phyloP scores from a whole-genome alignment of 2,113 vertebrate species.

The Podarcis raffonei region DNA sequence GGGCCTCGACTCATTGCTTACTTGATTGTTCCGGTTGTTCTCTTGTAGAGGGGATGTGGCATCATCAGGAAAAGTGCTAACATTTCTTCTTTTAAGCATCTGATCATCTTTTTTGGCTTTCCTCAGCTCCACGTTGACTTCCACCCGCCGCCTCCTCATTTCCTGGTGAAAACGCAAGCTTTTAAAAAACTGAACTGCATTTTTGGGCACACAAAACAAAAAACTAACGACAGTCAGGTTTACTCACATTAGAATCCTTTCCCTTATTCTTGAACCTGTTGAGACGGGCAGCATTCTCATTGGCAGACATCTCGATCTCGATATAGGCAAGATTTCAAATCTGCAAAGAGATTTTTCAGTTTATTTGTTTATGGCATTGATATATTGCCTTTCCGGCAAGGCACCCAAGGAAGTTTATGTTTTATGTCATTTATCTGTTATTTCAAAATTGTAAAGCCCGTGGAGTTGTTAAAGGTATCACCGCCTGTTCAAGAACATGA shows the following conservation, averaged over 20 bases:
- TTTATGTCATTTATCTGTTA: too few species aligned
- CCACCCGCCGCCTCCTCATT: constrained; percentile 85
- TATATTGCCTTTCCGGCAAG: too few species aligned
- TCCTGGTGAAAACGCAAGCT: constrained; percentile 73
- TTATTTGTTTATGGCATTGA: too few species aligned
- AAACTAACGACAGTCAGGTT: neutral
- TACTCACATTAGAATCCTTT: constrained; percentile 83
- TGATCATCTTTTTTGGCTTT: constrained; percentile 95
- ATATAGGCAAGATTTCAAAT: neutral
- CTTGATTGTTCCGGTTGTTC: constrained; percentile 87
- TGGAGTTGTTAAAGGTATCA: neutral
- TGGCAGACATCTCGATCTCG: constrained; percentile 86
- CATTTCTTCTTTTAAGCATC: constrained; percentile 90
- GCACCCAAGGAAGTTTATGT: too few species aligned
- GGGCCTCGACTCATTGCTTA: constrained; percentile 30
- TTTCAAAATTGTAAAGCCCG: too few species aligned
- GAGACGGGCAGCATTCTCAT: constrained; percentile 81
- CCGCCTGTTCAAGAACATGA: neutral
- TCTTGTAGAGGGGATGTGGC: constrained; percentile 94
- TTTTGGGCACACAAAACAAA: neutral
- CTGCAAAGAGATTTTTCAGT: neutral
- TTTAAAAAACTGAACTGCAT: neutral
- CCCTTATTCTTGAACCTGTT: constrained; percentile 95
- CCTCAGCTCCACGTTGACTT: constrained; percentile 89
- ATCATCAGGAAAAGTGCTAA: constrained; percentile 84